Percentiles rank a stretch among this genome's conserved stretches.
Evolutionary conservation across 2,113 vertebrate species (phyloP).

Genomic region (Forbesichthys agassizii): DNA sequence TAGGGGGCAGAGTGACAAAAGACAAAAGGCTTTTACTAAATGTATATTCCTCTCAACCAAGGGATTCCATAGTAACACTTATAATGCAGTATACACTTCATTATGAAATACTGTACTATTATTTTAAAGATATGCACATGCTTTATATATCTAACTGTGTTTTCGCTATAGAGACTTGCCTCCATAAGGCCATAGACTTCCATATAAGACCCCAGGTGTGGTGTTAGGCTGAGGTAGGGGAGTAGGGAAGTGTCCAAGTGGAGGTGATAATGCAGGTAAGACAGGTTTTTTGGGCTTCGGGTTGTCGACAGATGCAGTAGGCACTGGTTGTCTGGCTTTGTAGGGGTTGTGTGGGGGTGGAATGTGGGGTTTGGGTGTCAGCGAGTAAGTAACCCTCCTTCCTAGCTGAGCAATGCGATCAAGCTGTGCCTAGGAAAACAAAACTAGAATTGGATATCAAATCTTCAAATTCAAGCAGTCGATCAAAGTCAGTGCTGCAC

Average conservation of each 20-base stretch:
- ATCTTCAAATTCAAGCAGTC: too few species aligned
- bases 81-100: too few species aligned
- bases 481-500: too few species aligned
- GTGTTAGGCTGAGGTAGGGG: constrained; percentile 37
- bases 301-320: constrained; percentile 39
- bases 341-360: constrained; percentile 26
- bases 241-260: constrained; percentile 25
- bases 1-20: neutral
- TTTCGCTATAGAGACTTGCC: constrained; percentile 19
- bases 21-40: too few species aligned
- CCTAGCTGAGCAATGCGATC: constrained; percentile 70
- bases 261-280: constrained; percentile 33
- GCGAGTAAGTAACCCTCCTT: constrained; percentile 39
- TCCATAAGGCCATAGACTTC: constrained; percentile 57
- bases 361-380: constrained; percentile 56
- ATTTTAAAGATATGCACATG: neutral
- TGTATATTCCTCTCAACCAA: neutral
- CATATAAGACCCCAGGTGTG: constrained; percentile 44
- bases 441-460: neutral
- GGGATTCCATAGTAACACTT: neutral
- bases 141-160: neutral
- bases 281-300: constrained; percentile 23
- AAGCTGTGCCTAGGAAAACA: constrained; percentile 62
- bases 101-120: neutral
- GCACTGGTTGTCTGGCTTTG: constrained; percentile 21